Evolutionary conservation across 2,113 vertebrate genomes (phyloP), one percentile per base, ranked within the genome.

Genomic region (Aplodontia rufa): DNA sequence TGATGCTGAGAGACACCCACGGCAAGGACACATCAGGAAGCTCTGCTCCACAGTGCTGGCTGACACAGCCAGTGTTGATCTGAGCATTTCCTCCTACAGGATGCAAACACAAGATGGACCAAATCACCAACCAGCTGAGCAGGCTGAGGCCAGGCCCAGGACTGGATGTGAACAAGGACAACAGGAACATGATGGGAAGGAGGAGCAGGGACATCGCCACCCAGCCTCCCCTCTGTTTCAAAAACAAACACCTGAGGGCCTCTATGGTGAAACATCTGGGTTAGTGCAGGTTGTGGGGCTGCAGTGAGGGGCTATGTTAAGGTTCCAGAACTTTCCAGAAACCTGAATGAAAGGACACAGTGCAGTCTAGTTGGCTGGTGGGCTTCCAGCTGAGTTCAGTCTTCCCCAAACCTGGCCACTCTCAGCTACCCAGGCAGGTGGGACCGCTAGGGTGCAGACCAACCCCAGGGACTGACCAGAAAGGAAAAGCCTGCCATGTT

Each of bases 261-360:
- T 69, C 30, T 51, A 42, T 60, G 51, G 60, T 42, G 35, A 37
- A 2, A 2, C 37, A n/a, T 66, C 55, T 40, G 28, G 51, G 42
- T 58, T 40, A 72, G 64, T 74, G 20, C n/a, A 30, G 51, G 24
- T 26, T 32, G 12, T 47, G 12, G 76, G n/a, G 32, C 55, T 79
- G 17, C 2, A 26, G 40, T 32, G 3, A 69, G 17, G 20, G 17
- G 17, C 19, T 32, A 30, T 4, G 6, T 3, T 30, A 30, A 64
- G 9, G 24, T 81, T 45, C 58, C 40, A 26, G 60, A 62, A 37
- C 87, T 86, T 72, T 80, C 84, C 64, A 42, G 92, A 81, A 86
- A 37, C 37, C 49, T 28, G 51, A 84, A 84, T 24, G 2, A 35
- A 86, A 4, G 3, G 62, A 78, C 80, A 35, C 68, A 6, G 7